These are phyloP conservation scores for Schrankia costaestrigalis DNA, from an alignment of 2,888 invertebrate genomes.

Conservation along the genomic window DNA sequence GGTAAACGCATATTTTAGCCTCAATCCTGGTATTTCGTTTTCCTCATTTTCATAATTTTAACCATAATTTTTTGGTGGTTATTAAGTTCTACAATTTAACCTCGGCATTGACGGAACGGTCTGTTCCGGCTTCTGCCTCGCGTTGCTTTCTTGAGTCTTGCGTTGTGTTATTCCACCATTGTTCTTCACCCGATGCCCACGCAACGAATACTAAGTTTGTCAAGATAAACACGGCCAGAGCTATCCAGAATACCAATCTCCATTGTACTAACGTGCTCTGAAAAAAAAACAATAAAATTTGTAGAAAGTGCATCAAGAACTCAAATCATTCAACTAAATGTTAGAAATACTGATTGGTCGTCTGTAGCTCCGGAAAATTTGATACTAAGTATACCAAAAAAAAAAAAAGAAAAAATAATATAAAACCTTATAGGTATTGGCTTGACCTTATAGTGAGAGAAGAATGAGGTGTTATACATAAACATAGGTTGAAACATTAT, in stretches of 20 bases:
- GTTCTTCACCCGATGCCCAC: slow-evolving; percentile 89
- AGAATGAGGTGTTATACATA: too few species aligned
- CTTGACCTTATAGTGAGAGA: too few species aligned
- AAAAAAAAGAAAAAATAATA: too few species aligned
- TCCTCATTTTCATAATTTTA: slow-evolving; percentile 19
- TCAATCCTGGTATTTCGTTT: slow-evolving; percentile 16
- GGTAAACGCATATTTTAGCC: slow-evolving; percentile 24
- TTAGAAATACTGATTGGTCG: too few species aligned
- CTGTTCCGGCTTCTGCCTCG: slow-evolving; percentile 47
- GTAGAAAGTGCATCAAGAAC: neutral
- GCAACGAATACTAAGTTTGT: slow-evolving; percentile 86
- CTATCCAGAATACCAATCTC: slow-evolving; percentile 91
- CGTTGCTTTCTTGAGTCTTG: slow-evolving; percentile 56
- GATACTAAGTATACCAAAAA: too few species aligned
- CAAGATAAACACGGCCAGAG: slow-evolving; percentile 84
- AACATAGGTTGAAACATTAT: too few species aligned
- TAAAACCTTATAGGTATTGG: too few species aligned
- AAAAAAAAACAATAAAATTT: slow-evolving; percentile 18
- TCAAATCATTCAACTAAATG: too few species aligned
- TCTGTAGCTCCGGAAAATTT: too few species aligned
- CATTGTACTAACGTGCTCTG: slow-evolving; percentile 85
- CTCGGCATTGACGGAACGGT: slow-evolving; percentile 58
- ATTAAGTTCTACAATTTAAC: slow-evolving; percentile 57
- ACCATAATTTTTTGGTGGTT: slow-evolving; percentile 14
- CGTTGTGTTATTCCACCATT: slow-evolving; percentile 85